Conservation (phyloP, 1,140 invertebrate species). For the Pygmarrhopalites habei region DNA sequence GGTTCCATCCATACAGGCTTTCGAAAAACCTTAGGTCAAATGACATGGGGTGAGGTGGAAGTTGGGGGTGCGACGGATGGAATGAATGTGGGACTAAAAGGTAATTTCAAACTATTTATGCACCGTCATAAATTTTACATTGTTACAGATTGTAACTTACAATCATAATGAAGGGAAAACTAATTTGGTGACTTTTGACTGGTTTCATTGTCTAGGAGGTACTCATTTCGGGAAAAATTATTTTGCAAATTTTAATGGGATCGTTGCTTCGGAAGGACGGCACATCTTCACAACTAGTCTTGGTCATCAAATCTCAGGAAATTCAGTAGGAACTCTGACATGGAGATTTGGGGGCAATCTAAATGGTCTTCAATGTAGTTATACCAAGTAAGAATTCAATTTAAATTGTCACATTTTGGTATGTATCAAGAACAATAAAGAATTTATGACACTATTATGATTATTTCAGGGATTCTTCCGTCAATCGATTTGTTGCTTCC, state of each 20-base stretch:
- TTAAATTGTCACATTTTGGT: neutral
- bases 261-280: constrained; percentile 55
- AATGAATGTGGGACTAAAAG: constrained; percentile 34
- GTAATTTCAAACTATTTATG: no score
- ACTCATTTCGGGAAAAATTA: constrained; percentile 28
- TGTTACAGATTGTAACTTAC: no score
- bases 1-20: constrained; percentile 47
- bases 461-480: constrained; percentile 20
- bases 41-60: constrained; percentile 32
- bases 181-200: no score
- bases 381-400: constrained; percentile 21
- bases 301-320: constrained; percentile 73
- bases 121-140: no score
- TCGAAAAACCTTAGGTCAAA: constrained; percentile 23
- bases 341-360: constrained; percentile 59
- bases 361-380: constrained; percentile 27
- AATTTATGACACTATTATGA: no score
- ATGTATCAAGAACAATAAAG: no score
- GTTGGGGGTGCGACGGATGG: constrained; percentile 33
- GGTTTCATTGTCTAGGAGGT: no score
- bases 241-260: constrained; percentile 43
- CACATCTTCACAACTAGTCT: constrained; percentile 48
- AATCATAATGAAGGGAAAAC: no score
- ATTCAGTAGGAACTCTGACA: constrained; percentile 77
- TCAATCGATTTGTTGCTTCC: constrained; percentile 27